Percentiles rank a stretch among this genome's conserved stretches.
Conservation (phyloP, 2,113 vertebrate genomes). For the Solenodon paradoxus region DNA sequence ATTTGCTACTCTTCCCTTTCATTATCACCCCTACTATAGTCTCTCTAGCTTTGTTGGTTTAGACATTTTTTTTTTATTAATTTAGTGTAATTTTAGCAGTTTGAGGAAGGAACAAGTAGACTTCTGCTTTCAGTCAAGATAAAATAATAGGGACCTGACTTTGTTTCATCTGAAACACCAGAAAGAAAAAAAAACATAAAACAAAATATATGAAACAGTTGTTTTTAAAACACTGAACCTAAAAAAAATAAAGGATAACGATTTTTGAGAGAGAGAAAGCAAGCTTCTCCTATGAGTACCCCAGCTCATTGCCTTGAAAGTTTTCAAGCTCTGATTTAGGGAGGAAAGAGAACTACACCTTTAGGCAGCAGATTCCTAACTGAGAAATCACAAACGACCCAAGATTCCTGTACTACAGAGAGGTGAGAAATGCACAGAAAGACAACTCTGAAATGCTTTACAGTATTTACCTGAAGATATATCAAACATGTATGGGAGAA, state of each 20-base stretch:
- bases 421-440: not conserved
- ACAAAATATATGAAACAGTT: not conserved
- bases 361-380: not conserved
- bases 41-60: not conserved
- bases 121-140: not conserved
- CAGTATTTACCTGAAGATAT: not conserved
- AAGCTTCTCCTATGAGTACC: not conserved
- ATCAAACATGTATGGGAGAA: not conserved
- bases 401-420: not conserved
- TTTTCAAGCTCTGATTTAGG: not conserved
- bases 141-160: not conserved
- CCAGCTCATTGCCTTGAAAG: not conserved
- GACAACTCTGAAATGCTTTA: not conserved
- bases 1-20: not conserved
- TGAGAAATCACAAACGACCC: not conserved
- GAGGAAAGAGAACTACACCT: not conserved
- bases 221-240: not conserved
- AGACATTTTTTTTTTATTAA: not conserved
- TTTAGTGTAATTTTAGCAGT: not conserved
- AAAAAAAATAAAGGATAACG: not conserved
- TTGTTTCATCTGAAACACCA: not conserved
- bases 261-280: not conserved
- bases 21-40: not conserved
- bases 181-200: not conserved
- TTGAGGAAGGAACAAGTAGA: not conserved